Base-by-base conservation (phyloP, 2,888 invertebrate genomes). In the Busseola fusca region DNA sequence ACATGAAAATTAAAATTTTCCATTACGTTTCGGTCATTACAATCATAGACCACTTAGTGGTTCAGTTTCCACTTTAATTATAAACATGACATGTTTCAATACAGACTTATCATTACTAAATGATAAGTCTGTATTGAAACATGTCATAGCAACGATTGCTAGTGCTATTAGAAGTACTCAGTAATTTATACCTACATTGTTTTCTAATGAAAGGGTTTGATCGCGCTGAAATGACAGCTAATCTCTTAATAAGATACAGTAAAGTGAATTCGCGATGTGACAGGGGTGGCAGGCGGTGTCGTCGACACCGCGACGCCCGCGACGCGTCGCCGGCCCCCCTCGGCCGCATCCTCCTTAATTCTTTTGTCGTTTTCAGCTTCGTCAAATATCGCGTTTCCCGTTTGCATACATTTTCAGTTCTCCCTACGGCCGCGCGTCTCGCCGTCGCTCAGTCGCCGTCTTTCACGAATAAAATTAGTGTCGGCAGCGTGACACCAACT, bases 401-500 rank as follows among this genome's bases (percentile, higher is more conserved):
- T 95, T 95, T 94, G 94, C 95, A 95, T 95, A 95, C 90, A 95
- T 95, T 95, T 95, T 93, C 94, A 90, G 91, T 86, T 87, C 80
- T 87, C 84, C 86, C 87, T 87, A 84, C 79, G 81, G 84, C 76
- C 81, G 83, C 80, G 80, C 86, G 86, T 87, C 85, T 80, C 86
- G 84, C 84, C 80, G 86, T 86, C 87, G 81, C 85, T 87, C 92
- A 90, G 89, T 89, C 90, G 91, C 91, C 94, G 94, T 94, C 95
- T 93, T 91, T 95, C 92, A 92, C 92, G 93, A 94, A 95, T 94
- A 93, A 95, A 94, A 95, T 95, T 95, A 95, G 94, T 94, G 95
- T 95, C 95, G 93, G 95, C 95, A 93, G 92, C 93, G 94, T 94
- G 95, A 95, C 95, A 95, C 94, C 95, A 93, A 95, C 94, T 93